Evolutionary conservation across 2,113 vertebrate species (phyloP).

Genomic region (Aptenodytes patagonicus): DNA sequence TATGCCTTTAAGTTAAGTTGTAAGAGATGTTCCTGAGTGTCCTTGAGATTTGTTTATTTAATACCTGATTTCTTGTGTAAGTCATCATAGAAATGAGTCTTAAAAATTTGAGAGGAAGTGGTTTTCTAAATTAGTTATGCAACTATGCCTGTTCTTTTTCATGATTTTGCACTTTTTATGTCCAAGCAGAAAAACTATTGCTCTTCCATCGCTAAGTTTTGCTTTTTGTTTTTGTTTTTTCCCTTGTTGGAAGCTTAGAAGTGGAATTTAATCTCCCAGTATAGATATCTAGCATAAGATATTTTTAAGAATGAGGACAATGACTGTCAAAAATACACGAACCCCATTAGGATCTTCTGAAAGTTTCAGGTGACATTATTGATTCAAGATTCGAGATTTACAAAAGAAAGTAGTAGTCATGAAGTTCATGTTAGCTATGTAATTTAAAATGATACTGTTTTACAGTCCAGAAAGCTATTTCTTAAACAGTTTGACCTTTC

Average conservation of each 20-base stretch:
- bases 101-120: slow-evolving; percentile 17
- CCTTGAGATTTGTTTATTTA: slow-evolving; percentile 1
- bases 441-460: neutral
- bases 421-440: neutral
- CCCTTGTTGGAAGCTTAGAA: neutral
- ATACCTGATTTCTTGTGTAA: neutral
- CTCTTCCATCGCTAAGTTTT: neutral
- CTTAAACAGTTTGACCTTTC: neutral
- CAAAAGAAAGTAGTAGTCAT: neutral
- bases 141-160: neutral
- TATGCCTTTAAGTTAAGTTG: neutral
- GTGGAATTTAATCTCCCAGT: neutral
- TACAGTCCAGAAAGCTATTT: neutral
- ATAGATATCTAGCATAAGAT: neutral
- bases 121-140: neutral
- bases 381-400: neutral
- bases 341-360: neutral
- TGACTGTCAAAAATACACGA: neutral
- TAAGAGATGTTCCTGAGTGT: neutral
- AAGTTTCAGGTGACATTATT: neutral
- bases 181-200: neutral
- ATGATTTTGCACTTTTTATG: neutral
- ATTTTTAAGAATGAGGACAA: neutral
- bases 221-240: neutral
- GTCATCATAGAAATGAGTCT: neutral